phyloP scores from a whole-genome alignment of 30 jellyfish, hydroid and myxozoan genomes.

The Aurelia coerulea region DNA sequence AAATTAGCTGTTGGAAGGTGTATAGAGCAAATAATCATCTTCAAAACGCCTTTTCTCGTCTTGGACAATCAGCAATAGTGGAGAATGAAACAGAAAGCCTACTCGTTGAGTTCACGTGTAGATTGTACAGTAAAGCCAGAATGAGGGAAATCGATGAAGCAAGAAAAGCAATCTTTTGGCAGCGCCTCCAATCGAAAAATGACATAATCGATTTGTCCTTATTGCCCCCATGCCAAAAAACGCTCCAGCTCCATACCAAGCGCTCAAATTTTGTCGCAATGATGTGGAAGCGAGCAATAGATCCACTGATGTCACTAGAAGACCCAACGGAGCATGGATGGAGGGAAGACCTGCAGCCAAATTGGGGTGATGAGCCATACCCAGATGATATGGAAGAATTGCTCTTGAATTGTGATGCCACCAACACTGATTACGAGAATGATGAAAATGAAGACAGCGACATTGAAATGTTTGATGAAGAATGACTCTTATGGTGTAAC shows the following conservation, averaged over 20 bases:
- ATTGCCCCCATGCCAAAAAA: constrained; percentile 8
- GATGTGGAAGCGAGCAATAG: constrained; percentile 5
- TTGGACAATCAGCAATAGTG: background rate
- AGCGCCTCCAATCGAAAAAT: constrained; percentile 1
- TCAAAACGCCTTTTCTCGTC: constrained; percentile 3
- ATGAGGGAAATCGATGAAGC: constrained; percentile 8
- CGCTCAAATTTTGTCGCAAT: constrained; percentile 38
- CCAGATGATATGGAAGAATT: too few species aligned
- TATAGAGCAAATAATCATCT: background rate
- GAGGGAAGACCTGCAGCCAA: constrained; percentile 4
- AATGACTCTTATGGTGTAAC: too few species aligned
- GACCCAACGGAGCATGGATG: constrained; percentile 21
- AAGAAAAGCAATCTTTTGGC: background rate
- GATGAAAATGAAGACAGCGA: too few species aligned
- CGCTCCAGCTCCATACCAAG: background rate
- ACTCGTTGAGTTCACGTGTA: constrained; percentile 24
- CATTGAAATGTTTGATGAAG: too few species aligned
- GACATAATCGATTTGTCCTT: constrained; percentile 7
- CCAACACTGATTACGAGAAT: too few species aligned
- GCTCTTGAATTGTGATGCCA: too few species aligned
- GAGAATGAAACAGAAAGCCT: background rate
- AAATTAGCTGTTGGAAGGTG: constrained; percentile 10
- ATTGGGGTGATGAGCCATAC: constrained; percentile 13
- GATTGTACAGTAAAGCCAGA: background rate
- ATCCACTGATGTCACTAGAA: constrained; percentile 6